A percentile compares a stretch with the other conserved stretches of the same genome.
Conservation (phyloP, 37 sponge, comb jelly and placozoan species). For the Beroe ovata region DNA sequence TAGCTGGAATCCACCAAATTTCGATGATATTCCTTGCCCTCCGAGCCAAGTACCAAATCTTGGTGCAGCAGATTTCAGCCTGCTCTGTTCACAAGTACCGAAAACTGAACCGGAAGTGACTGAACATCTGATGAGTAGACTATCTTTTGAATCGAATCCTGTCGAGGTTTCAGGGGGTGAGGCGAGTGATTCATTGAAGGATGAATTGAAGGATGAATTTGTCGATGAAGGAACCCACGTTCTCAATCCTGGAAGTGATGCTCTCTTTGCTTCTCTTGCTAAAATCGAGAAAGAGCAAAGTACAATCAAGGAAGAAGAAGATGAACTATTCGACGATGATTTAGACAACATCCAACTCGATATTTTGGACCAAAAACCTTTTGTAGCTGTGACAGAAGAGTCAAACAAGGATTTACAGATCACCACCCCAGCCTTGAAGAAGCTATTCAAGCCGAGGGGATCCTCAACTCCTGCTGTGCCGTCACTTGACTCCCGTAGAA, state of each 20-base stretch:
- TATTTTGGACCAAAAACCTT: background rate
- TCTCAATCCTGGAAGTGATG: background rate
- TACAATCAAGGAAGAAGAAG: background rate
- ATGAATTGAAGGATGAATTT: background rate
- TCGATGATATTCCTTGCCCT: background rate
- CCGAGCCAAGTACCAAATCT: background rate
- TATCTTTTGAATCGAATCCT: no score
- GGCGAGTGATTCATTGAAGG: background rate
- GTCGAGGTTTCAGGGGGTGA: background rate
- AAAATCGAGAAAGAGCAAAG: conserved; percentile 22
- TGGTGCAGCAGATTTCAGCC: background rate
- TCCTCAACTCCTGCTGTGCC: background rate
- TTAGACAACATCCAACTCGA: background rate
- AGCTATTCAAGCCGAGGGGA: background rate
- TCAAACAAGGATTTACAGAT: background rate
- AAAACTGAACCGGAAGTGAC: background rate
- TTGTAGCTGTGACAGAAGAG: background rate
- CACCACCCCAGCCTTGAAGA: background rate
- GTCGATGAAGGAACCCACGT: background rate
- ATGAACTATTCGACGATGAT: background rate
- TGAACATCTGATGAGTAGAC: background rate
- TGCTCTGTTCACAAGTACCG: background rate
- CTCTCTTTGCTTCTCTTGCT: conserved; percentile 9
- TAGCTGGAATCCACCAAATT: background rate
- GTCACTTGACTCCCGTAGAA: background rate